Conservation (phyloP, 2,113 vertebrate species). For the Xiphophorus hellerii region DNA sequence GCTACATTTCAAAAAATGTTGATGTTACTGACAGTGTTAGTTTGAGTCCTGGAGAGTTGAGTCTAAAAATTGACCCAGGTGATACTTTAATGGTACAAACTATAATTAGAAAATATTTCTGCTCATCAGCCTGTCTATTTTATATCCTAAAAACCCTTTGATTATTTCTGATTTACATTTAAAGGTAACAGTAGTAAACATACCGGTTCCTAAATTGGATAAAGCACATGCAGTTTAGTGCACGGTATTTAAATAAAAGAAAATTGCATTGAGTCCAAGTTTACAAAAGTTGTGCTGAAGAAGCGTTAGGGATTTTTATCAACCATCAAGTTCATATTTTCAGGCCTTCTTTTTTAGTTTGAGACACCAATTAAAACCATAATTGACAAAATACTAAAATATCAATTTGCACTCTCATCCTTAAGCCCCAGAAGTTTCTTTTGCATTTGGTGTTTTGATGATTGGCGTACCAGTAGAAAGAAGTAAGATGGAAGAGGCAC, state of each 20-base stretch:
- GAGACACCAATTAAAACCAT: background rate
- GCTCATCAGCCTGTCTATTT: too few relatives aligned
- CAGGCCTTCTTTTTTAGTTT: too few relatives aligned
- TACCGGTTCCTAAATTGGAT: too few relatives aligned
- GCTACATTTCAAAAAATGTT: background rate
- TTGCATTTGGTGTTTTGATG: background rate
- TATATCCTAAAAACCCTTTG: too few relatives aligned
- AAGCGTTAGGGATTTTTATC: background rate
- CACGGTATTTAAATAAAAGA: too few relatives aligned
- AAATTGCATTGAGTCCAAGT: too few relatives aligned
- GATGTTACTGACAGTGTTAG: too few relatives aligned
- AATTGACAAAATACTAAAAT: background rate
- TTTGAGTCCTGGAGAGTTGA: background rate
- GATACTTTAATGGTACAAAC: background rate
- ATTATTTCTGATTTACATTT: too few relatives aligned
- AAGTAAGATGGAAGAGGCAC: conserved; percentile 94
- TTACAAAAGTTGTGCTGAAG: too few relatives aligned
- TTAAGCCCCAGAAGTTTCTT: background rate
- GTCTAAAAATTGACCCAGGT: background rate
- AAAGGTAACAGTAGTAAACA: too few relatives aligned
- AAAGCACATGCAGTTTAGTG: too few relatives aligned
- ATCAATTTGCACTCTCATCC: too few relatives aligned
- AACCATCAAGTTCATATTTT: background rate
- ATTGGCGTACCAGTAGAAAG: conserved; percentile 88
- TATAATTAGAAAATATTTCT: background rate